Evolutionary conservation across 2,797 vertebrate species (phyloP).

Genomic region (Oreonectes daqikongensis): DNA sequence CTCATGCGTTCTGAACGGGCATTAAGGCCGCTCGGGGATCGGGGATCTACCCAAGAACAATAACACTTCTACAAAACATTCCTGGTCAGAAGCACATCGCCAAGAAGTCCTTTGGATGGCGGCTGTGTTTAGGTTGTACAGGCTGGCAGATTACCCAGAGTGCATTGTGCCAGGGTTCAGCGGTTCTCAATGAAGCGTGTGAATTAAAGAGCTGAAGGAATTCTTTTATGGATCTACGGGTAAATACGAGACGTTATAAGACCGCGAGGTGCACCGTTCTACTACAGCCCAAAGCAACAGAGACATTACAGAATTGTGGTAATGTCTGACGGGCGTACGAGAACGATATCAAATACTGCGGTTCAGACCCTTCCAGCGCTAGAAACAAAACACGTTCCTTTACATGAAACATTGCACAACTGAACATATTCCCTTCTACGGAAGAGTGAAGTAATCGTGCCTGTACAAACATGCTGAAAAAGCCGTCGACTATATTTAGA

Average conservation of each 20-base stretch:
- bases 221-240: slow-evolving; percentile 52
- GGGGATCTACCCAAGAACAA: slow-evolving; percentile 51
- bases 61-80: slow-evolving; percentile 48
- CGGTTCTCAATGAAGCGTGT: slow-evolving; percentile 54
- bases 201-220: slow-evolving; percentile 60
- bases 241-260: slow-evolving; percentile 53
- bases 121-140: slow-evolving; percentile 54
- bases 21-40: slow-evolving; percentile 40
- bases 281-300: slow-evolving; percentile 29
- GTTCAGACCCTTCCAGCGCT: slow-evolving; percentile 5
- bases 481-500: slow-evolving; percentile 1
- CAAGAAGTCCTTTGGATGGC: slow-evolving; percentile 56
- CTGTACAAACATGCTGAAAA: slow-evolving; percentile 17
- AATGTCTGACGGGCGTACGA: slow-evolving; percentile 26
- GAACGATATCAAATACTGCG: slow-evolving; percentile 19
- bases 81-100: slow-evolving; percentile 41
- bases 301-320: slow-evolving; percentile 26
- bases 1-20: slow-evolving; percentile 31
- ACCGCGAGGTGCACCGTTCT: neutral
- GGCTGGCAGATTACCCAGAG: slow-evolving; percentile 54
- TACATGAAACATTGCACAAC: slow-evolving; percentile 28
- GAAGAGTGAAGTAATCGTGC: slow-evolving; percentile 30
- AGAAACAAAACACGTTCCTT: slow-evolving; percentile 10
- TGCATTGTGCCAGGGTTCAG: slow-evolving; percentile 54
- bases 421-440: slow-evolving; percentile 30